A percentile compares a stretch with the other conserved stretches of the same genome.
phyloP scores from a whole-genome alignment of 2,113 vertebrate species.

The Rhynchomys soricoides region DNA sequence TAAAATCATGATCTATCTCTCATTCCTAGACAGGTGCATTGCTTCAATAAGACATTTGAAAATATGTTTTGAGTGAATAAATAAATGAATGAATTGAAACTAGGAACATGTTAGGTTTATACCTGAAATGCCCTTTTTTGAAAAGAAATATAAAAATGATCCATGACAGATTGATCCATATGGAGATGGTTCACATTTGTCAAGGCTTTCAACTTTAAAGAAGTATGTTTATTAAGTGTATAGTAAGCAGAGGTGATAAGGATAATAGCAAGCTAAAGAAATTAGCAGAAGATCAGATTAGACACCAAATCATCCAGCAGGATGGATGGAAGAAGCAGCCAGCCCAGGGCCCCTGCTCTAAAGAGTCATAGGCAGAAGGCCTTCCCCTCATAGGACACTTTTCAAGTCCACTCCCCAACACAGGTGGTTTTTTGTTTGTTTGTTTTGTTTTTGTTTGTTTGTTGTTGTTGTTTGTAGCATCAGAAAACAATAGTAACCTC shows the following conservation, averaged over 20 bases:
- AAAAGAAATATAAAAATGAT: neutral
- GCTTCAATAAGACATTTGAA: neutral
- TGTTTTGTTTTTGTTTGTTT: no score
- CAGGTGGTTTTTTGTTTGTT: neutral
- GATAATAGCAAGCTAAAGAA: neutral
- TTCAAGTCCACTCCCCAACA: no score
- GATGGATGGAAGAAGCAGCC: neutral
- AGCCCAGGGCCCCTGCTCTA: accelerated
- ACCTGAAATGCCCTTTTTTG: neutral
- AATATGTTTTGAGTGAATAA: constrained; percentile 18
- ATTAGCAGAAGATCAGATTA: neutral
- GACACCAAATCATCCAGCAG: no score
- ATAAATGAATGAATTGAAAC: neutral
- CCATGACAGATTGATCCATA: neutral
- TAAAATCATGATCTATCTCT: neutral
- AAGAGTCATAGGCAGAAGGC: no score
- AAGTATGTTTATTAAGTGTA: neutral
- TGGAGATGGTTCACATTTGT: no score
- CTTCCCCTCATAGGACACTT: neutral
- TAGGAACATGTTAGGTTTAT: neutral
- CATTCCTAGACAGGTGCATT: neutral
- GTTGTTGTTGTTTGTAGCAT: no score
- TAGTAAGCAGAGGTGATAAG: neutral
- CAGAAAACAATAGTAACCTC: neutral
- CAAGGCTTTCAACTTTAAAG: neutral